phyloP scores from a whole-genome alignment of 2,888 invertebrate genomes.

The Malthinus flaveolus region DNA sequence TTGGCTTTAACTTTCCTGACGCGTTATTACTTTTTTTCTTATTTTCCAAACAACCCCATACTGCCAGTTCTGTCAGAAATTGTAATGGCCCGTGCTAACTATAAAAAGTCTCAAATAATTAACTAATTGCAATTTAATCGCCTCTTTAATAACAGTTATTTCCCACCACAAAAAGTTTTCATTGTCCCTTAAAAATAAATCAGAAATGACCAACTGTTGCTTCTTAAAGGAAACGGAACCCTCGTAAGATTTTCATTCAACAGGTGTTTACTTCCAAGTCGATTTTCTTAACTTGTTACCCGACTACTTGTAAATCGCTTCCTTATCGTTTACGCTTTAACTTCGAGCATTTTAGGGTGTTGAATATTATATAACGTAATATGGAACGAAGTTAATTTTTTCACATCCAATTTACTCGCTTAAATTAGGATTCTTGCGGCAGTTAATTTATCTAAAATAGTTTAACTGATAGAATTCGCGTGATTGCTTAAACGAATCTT shows the following conservation, averaged over 20 bases:
- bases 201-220: conserved; percentile 40
- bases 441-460: conserved; percentile 19
- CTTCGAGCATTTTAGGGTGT: too few relatives aligned
- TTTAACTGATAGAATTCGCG: conserved; percentile 23
- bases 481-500: conserved; percentile 31
- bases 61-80: too few relatives aligned
- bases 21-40: too few relatives aligned
- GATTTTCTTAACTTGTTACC: conserved; percentile 33
- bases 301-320: conserved; percentile 20
- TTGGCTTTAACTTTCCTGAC: too few relatives aligned
- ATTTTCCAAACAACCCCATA: too few relatives aligned
- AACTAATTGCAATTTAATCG: too few relatives aligned
- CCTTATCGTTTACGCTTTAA: conserved; percentile 19
- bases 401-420: neutral
- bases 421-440: conserved; percentile 21
- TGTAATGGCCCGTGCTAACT: too few relatives aligned
- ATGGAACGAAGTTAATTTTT: neutral
- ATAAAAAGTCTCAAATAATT: too few relatives aligned
- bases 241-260: conserved; percentile 36
- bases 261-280: conserved; percentile 38
- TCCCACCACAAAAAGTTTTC: too few relatives aligned
- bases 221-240: conserved; percentile 34
- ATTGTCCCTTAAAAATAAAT: conserved; percentile 18
- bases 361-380: too few relatives aligned
- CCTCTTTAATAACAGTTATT: too few relatives aligned